Evolutionary conservation across 2,113 vertebrate genomes (phyloP), one percentile per base, ranked within the genome.

Genomic region (Okapia johnstoni): DNA sequence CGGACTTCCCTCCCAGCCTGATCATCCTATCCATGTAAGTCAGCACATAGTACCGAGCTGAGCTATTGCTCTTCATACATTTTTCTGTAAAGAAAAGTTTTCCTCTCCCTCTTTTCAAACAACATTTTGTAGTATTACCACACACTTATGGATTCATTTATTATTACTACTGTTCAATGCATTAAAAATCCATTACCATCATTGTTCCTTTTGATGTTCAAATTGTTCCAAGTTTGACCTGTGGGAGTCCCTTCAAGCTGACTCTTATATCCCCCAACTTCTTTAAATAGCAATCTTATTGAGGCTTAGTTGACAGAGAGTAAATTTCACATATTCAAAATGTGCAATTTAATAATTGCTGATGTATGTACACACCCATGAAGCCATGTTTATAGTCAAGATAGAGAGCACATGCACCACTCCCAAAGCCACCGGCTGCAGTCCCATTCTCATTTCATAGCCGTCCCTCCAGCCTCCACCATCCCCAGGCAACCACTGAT

Each of bases 351-450:
- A 92, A 15, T 93, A 33, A 40, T 25, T 58, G 84, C 16, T 86
- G 86, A 83, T 12, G 11, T 21, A 15, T 13, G 86, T 43, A 15
- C 28, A 33, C 8, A 23, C 21, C 48, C 50, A 43, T 3, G 55
- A 86, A 79, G 30, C 48, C 58, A 61, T 30, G 81, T 2, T 58
- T 5, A 0, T 36, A 50, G 17, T 84, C 50, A 52, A 48, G 57
- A 30, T 1, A 36, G 50, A 5, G 12, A 61, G 33, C 14, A 3
- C 19, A 48, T 3, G 30, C 0, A 0, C 17, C 21, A 30, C n/a
- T n/a, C 19, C 12, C 36, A 43, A 30, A 26, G 11, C n/a, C 28
- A 86, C 55, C 54, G 30, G 5, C 0, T 19, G 2, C 6, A 1
- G 2, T 50, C 15, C 10, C 52, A 0, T 55, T 57, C 28, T 70